Base-by-base conservation (phyloP, 2,113 vertebrate species). In the Gracilinanus agilis region DNA sequence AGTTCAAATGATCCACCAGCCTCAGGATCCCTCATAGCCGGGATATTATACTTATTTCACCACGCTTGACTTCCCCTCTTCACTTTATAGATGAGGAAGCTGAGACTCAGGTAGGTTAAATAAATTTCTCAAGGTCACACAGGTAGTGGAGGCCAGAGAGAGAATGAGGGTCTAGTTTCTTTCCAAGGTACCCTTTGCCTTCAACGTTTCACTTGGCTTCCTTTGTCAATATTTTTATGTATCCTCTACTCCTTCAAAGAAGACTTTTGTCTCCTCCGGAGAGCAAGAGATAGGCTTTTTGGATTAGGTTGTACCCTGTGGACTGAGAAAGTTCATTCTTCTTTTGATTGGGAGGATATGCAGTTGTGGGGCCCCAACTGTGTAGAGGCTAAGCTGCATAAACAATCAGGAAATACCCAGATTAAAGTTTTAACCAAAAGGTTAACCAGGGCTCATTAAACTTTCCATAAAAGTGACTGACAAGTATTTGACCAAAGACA, bases 401-500 rank as follows among this genome's bases (percentile, higher is more conserved):
- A 90, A 29, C 44, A 89, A 24, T 53, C 88, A 89, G 88, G 88
- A 89, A 89, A 89, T 89, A 49, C 89, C 27, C 89, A 90, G 89
- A 53, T 90, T 90, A 90, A 90, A 90, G 49, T 90, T 90, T 90
- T 90, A 90, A 90, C 89, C 44, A 53, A 90, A 90, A 90, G 89
- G 44, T 53, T 90, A 90, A 90, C 89, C 49, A 90, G 13, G 44
- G 44, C 89, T 90, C 89, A 25, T 49, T 90, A 53, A 90, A 90
- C 44, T 53, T 49, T 44, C 89, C 44, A 90, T 90, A 49, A 49
- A 53, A 49, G n/a, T 90, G 89, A 90, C 25, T 53, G 44, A 90
- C 44, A 90, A 53, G 88, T 44, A 90, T 25, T 90, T 49, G 49
- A 53, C 49, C 89, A 90, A 90, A 53, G 10, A 25, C 49, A 90